Evolutionary conservation across 2,888 invertebrate species (phyloP).

Genomic region (Rhogogaster chlorosoma): DNA sequence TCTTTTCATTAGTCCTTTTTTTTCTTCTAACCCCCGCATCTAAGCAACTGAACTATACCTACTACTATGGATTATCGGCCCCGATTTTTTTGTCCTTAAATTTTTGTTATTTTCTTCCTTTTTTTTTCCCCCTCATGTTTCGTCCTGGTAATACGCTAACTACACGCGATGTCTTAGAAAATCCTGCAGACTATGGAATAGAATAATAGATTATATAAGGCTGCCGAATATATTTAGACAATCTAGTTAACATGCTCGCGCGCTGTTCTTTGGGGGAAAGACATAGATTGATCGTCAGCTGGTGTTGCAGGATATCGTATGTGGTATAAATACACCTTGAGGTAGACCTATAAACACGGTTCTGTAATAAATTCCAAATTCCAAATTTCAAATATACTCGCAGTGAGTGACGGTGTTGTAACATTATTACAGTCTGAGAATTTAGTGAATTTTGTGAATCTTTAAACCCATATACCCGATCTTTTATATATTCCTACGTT

Average conservation of each 20-base stretch:
- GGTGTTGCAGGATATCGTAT: neutral
- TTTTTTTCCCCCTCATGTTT: no score
- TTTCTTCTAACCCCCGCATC: neutral
- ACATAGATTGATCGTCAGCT: conserved; percentile 23
- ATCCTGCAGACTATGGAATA: conserved; percentile 19
- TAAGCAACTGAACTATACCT: no score
- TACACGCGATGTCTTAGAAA: conserved; percentile 20
- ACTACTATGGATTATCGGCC: conserved; percentile 25
- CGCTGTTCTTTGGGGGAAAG: neutral
- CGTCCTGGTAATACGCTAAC: neutral
- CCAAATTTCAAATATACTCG: neutral
- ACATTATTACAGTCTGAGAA: neutral
- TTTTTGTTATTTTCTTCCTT: neutral
- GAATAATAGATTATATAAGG: conserved; percentile 31
- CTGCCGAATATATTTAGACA: conserved; percentile 7
- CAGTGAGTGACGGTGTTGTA: neutral
- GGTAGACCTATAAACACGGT: neutral
- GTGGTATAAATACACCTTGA: no score
- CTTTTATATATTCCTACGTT: neutral
- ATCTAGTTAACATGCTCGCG: conserved; percentile 44
- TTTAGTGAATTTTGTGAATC: neutral
- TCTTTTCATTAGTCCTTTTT: neutral
- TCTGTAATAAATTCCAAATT: conserved; percentile 8
- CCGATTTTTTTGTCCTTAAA: neutral
- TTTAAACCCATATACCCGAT: neutral